phyloP scores from a whole-genome alignment of 2,113 vertebrate genomes.

The Gopherus evgoodei region DNA sequence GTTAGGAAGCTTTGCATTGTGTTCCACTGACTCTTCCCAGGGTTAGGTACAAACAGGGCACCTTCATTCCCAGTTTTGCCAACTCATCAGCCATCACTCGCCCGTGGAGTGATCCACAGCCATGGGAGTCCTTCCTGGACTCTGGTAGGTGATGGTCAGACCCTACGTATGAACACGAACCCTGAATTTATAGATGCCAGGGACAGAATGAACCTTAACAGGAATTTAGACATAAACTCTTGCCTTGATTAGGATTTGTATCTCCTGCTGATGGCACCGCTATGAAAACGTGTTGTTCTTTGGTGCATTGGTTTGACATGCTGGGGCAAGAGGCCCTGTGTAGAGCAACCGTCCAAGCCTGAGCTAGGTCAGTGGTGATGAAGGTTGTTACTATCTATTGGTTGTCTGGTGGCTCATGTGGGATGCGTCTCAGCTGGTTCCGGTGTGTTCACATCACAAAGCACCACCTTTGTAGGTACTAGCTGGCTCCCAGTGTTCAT shows the following conservation, averaged over 20 bases:
- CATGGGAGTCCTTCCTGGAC: rapidly evolving
- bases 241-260: neutral
- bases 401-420: neutral
- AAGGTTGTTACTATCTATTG: neutral
- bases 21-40: neutral
- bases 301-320: too few species aligned
- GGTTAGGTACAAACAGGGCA: neutral
- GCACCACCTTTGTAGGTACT: neutral
- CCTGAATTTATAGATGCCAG: neutral
- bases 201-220: neutral
- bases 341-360: neutral
- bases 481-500: neutral
- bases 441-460: neutral
- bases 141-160: neutral
- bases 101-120: neutral
- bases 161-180: neutral
- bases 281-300: neutral
- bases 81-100: neutral
- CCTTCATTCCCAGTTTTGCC: neutral
- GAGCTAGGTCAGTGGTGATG: neutral
- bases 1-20: neutral
- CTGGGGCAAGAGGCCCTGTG: neutral
- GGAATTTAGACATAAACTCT: neutral
- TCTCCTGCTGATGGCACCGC: neutral
- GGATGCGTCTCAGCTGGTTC: neutral